Percentiles rank a stretch among this genome's conserved stretches.
Evolutionary conservation across 2,797 vertebrate species (phyloP).

Genomic region (Nannoperca obscura): DNA sequence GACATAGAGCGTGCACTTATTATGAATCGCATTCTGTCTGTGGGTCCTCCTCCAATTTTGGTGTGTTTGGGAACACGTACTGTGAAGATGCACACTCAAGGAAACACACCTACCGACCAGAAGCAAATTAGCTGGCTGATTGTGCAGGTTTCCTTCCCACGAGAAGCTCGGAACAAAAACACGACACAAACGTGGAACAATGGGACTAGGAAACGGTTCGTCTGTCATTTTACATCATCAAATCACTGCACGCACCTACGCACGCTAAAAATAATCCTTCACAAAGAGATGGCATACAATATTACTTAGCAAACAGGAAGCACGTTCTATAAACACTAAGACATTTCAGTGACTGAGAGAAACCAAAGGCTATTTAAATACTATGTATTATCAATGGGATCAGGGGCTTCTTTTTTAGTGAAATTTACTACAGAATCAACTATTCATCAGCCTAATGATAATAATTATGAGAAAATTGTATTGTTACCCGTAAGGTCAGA

Average conservation of each 20-base stretch:
- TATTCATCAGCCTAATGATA: background rate
- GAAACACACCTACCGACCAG: constrained; percentile 17
- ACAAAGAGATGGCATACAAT: constrained; percentile 37
- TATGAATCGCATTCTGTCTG: background rate
- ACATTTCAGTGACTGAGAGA: constrained; percentile 20
- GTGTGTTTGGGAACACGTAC: constrained; percentile 13
- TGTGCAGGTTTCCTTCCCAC: constrained; percentile 73
- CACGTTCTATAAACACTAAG: constrained; percentile 23
- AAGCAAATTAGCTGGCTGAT: constrained; percentile 56
- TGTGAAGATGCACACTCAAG: constrained; percentile 5
- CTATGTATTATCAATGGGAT: background rate
- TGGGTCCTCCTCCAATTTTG: background rate
- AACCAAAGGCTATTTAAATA: background rate
- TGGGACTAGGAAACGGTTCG: constrained; percentile 67
- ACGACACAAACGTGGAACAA: constrained; percentile 68
- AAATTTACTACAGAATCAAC: background rate
- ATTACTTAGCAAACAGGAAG: constrained; percentile 72
- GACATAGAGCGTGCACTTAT: background rate
- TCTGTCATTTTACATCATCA: constrained; percentile 48
- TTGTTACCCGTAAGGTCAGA: constrained; percentile 7
- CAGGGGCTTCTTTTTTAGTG: background rate
- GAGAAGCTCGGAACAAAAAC: constrained; percentile 37
- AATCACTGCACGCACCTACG: constrained; percentile 42
- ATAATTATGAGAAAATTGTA: background rate
- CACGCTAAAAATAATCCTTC: constrained; percentile 65